These are phyloP conservation scores for Trichomycterus rosablanca DNA, from an alignment of 2,113 vertebrate genomes.

Conservation along the genomic window DNA sequence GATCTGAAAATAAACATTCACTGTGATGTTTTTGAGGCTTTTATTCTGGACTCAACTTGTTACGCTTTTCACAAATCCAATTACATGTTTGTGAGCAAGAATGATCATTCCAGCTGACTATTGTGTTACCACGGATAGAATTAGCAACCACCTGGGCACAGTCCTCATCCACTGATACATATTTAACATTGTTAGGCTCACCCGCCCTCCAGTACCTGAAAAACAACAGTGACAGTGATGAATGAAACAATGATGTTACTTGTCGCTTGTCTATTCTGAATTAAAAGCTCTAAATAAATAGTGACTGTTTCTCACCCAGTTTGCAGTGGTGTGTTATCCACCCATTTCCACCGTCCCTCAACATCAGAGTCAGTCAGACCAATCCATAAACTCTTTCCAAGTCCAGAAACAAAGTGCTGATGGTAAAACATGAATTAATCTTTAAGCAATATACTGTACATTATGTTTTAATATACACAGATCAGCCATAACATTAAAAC, in stretches of 20 bases:
- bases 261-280: neutral
- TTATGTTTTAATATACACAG: too few relatives aligned
- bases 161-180: neutral
- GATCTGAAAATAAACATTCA: too few relatives aligned
- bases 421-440: neutral
- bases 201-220: neutral
- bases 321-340: constrained; percentile 11
- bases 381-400: neutral
- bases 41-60: too few relatives aligned
- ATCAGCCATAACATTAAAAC: too few relatives aligned
- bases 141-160: neutral
- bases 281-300: neutral
- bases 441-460: too few relatives aligned
- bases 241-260: neutral
- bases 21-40: too few relatives aligned
- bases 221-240: neutral
- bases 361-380: constrained; percentile 8
- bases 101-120: neutral
- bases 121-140: fast-evolving
- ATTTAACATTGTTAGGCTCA: neutral
- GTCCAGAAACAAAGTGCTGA: constrained; percentile 3
- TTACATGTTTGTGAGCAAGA: too few relatives aligned
- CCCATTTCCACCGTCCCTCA: constrained; percentile 26
- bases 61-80: too few relatives aligned
- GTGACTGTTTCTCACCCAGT: neutral